Evolutionary conservation across 2,888 invertebrate genomes (phyloP).

Genomic region (Meteorus cinctellus): DNA sequence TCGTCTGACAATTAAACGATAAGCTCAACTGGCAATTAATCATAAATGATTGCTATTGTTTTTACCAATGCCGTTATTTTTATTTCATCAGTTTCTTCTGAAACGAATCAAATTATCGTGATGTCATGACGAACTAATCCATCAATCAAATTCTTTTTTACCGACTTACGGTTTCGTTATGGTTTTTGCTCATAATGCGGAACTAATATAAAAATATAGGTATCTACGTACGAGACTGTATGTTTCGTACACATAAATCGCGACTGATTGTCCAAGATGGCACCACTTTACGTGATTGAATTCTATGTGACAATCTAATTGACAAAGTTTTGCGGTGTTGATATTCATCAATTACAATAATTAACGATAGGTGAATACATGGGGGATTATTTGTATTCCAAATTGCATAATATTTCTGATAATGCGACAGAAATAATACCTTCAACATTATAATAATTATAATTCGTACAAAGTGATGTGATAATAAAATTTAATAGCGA

Average conservation of each 20-base stretch:
- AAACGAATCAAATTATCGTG: neutral
- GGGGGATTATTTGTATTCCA: neutral
- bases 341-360: neutral
- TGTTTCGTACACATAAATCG: neutral
- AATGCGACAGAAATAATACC: no score
- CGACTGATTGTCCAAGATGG: constrained; percentile 42
- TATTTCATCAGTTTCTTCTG: neutral
- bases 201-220: neutral
- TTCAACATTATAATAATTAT: no score
- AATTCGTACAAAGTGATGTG: no score
- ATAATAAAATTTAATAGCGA: no score
- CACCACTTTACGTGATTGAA: constrained; percentile 37
- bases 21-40: neutral
- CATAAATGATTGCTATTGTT: neutral
- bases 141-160: constrained; percentile 27
- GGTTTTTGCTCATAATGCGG: neutral
- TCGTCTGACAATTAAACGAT: neutral
- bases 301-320: neutral
- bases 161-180: constrained; percentile 23
- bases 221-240: neutral
- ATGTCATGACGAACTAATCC: neutral
- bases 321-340: neutral
- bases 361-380: neutral
- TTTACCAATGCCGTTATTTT: neutral
- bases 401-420: neutral